Evolutionary conservation across 2,797 vertebrate species (phyloP).

Genomic region (Diglossa cyanea): DNA sequence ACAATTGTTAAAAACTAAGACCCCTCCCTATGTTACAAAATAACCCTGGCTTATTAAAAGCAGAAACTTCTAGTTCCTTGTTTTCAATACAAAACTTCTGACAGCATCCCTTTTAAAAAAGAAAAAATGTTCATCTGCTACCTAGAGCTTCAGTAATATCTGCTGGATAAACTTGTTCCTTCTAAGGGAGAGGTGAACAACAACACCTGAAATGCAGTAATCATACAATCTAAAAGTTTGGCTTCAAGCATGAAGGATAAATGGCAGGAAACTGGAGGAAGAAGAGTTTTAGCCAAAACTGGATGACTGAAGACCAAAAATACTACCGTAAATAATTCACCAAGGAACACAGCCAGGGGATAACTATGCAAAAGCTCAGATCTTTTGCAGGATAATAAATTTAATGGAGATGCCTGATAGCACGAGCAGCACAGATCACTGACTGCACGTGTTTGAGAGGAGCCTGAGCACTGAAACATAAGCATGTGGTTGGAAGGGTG

Average conservation of each 20-base stretch:
- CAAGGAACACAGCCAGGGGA: conserved; percentile 41
- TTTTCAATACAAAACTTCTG: background rate
- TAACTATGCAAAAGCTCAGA: conserved; percentile 26
- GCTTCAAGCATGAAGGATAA: conserved; percentile 33
- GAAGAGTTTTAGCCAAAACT: conserved; percentile 17
- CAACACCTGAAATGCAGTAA: background rate
- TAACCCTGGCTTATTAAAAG: conserved; percentile 2
- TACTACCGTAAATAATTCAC: conserved; percentile 61
- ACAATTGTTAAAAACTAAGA: background rate
- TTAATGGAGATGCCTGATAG: conserved; percentile 40
- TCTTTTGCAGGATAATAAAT: conserved; percentile 54
- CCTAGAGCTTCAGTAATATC: background rate
- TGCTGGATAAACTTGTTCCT: background rate
- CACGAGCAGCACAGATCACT: background rate
- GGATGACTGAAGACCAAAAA: conserved; percentile 45
- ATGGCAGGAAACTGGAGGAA: conserved; percentile 52
- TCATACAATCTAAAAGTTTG: background rate
- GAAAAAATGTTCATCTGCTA: background rate
- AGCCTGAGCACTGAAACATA: background rate
- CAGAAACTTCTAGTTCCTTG: background rate
- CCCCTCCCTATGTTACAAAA: conserved; percentile 28
- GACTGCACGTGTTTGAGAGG: background rate
- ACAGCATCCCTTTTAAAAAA: background rate
- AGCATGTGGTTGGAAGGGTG: background rate
- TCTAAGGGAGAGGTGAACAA: background rate